These are phyloP conservation scores for Lutraria lutraria DNA, from an alignment of 2,888 invertebrate genomes.

Conservation along the genomic window DNA sequence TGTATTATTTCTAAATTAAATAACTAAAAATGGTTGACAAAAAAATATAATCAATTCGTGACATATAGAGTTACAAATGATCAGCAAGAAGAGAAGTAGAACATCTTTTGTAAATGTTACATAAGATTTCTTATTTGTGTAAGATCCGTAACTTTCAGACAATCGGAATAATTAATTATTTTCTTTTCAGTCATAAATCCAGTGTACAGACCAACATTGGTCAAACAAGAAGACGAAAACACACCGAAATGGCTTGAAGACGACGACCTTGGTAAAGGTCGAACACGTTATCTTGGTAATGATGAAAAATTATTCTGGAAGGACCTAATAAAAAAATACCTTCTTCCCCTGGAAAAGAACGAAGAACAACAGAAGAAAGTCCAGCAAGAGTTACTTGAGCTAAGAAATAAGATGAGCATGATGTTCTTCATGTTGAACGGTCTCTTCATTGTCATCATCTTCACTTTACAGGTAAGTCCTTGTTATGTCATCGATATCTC, in stretches of 20 bases:
- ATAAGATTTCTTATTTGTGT: too few species aligned
- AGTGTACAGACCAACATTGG: slow-evolving; percentile 66
- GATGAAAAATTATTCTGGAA: slow-evolving; percentile 97
- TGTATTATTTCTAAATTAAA: too few species aligned
- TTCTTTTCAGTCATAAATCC: slow-evolving; percentile 68
- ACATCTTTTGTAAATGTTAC: too few species aligned
- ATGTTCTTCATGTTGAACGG: slow-evolving; percentile 98
- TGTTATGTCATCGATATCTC: neutral
- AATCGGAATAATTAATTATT: neutral
- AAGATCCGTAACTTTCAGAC: too few species aligned
- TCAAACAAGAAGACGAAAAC: slow-evolving; percentile 89
- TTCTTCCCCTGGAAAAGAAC: slow-evolving; percentile 97
- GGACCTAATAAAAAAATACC: slow-evolving; percentile 95
- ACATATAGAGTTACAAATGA: too few species aligned
- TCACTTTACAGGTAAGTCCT: slow-evolving; percentile 91
- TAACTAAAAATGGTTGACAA: too few species aligned
- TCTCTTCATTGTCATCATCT: slow-evolving; percentile 98
- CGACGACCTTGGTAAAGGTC: slow-evolving; percentile 94
- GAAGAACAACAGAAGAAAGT: slow-evolving; percentile 89
- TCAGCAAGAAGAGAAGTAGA: too few species aligned
- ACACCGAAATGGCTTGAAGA: slow-evolving; percentile 98
- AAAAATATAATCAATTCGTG: too few species aligned
- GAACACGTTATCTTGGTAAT: slow-evolving; percentile 93
- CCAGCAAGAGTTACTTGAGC: slow-evolving; percentile 91
- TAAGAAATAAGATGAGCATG: slow-evolving; percentile 93